Conservation (phyloP, 2,113 vertebrate species). For the Prionailurus bengalensis region DNA sequence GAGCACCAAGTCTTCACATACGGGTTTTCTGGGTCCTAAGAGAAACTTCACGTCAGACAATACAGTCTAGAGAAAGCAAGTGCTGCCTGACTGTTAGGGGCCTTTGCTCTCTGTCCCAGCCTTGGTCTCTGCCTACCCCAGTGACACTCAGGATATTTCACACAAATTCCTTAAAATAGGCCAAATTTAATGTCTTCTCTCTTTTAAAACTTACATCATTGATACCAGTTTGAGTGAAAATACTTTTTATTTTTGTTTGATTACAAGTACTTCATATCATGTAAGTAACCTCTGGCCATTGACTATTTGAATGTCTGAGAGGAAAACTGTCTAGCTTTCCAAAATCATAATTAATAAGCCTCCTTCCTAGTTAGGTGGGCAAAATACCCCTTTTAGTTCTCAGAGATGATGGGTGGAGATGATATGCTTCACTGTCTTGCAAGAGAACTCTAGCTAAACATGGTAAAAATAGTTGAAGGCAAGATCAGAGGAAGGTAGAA, state of each 20-base stretch:
- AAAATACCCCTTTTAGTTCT: not conserved
- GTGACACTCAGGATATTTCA: not conserved
- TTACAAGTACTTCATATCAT: not conserved
- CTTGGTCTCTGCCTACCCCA: not conserved
- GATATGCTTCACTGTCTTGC: not conserved
- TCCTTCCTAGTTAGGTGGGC: not conserved
- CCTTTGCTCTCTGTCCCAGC: not conserved
- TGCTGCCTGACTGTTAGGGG: not conserved
- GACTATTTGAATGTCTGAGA: not conserved
- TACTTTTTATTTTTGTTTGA: not conserved
- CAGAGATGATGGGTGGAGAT: not conserved
- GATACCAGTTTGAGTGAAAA: not conserved
- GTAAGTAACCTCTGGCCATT: not conserved
- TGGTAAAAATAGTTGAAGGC: not conserved
- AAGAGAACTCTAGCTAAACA: not conserved
- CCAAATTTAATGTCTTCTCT: not conserved
- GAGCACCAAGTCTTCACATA: not conserved
- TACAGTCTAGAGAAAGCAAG: not conserved
- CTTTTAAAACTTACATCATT: not conserved
- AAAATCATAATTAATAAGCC: not conserved
- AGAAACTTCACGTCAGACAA: not conserved
- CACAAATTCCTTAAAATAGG: not conserved
- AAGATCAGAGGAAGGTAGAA: not conserved
- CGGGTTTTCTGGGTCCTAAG: not conserved
- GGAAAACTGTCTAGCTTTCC: not conserved